These are phyloP conservation scores for Drosophila kanapiae DNA, from an alignment of 1,140 invertebrate genomes.

Conservation along the genomic window DNA sequence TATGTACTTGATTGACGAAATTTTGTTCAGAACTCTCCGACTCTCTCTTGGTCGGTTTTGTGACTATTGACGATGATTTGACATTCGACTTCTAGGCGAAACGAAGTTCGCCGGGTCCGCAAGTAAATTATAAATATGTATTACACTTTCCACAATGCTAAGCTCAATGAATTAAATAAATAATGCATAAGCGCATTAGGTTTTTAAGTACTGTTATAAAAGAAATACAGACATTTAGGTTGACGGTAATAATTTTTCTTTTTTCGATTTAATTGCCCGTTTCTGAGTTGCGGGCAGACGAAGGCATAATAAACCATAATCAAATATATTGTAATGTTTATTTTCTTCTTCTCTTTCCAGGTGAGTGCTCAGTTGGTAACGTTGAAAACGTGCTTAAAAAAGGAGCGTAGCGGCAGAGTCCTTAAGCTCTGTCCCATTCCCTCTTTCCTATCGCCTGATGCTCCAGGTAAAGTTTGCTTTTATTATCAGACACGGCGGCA, in stretches of 20 bases:
- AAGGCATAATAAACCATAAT: slow-evolving; percentile 74
- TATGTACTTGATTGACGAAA: too few relatives aligned
- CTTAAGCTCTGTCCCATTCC: slow-evolving; percentile 3
- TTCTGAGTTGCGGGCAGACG: slow-evolving; percentile 43
- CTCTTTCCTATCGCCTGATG: slow-evolving; percentile 5
- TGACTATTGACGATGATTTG: too few relatives aligned
- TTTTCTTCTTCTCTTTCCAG: slow-evolving; percentile 67
- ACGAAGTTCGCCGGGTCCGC: too few relatives aligned
- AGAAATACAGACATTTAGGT: neutral
- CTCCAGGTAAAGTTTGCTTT: slow-evolving; percentile 67
- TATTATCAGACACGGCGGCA: slow-evolving; percentile 71
- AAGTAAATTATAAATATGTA: neutral
- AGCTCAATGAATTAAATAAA: neutral
- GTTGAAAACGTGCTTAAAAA: slow-evolving; percentile 60
- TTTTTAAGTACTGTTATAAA: neutral
- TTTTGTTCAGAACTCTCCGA: too few relatives aligned
- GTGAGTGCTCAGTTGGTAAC: slow-evolving; percentile 58
- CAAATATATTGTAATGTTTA: slow-evolving; percentile 82
- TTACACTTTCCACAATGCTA: neutral
- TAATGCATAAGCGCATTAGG: neutral
- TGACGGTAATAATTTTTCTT: slow-evolving; percentile 65
- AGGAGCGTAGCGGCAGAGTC: slow-evolving; percentile 27
- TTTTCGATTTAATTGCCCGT: slow-evolving; percentile 58
- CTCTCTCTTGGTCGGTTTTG: too few relatives aligned
- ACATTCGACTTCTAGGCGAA: too few relatives aligned